A percentile compares a stretch with the other conserved stretches of the same genome.
phyloP scores from a whole-genome alignment of 1,140 invertebrate species.

The Zaprionus gabonicus region DNA sequence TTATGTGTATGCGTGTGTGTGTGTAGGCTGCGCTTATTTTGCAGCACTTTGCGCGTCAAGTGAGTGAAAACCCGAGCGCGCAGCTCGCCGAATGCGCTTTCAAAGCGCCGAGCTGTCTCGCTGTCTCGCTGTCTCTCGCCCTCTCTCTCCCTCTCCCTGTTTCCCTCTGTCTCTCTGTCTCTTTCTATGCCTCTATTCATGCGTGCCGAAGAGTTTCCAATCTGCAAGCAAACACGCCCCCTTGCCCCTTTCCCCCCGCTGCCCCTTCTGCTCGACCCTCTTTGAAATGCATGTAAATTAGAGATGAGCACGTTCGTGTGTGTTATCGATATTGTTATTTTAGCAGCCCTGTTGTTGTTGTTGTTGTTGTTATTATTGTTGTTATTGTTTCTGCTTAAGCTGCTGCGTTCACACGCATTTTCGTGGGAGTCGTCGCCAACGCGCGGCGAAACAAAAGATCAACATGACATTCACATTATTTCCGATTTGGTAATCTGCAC shows the following conservation, averaged over 20 bases:
- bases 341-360: conserved; percentile 13
- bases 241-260: background rate
- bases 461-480: conserved; percentile 26
- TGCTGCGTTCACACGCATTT: conserved; percentile 23
- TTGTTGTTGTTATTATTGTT: background rate
- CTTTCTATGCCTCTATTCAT: conserved; percentile 60
- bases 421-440: conserved; percentile 9
- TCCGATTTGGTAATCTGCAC: conserved; percentile 28
- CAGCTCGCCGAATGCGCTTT: conserved; percentile 58
- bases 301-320: conserved; percentile 46
- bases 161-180: background rate
- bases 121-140: conserved; percentile 16
- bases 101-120: conserved; percentile 55
- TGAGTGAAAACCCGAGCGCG: conserved; percentile 64
- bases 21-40: conserved; percentile 59
- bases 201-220: conserved; percentile 44
- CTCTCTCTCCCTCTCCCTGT: background rate
- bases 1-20: conserved; percentile 9
- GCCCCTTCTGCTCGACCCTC: background rate
- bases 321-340: conserved; percentile 45
- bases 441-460: background rate
- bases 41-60: conserved; percentile 78
- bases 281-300: conserved; percentile 39
- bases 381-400: conserved; percentile 9
- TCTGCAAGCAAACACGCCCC: background rate